Evolutionary conservation across 23 tunicate genomes (phyloP).

Genomic region (Pegea sp.): DNA sequence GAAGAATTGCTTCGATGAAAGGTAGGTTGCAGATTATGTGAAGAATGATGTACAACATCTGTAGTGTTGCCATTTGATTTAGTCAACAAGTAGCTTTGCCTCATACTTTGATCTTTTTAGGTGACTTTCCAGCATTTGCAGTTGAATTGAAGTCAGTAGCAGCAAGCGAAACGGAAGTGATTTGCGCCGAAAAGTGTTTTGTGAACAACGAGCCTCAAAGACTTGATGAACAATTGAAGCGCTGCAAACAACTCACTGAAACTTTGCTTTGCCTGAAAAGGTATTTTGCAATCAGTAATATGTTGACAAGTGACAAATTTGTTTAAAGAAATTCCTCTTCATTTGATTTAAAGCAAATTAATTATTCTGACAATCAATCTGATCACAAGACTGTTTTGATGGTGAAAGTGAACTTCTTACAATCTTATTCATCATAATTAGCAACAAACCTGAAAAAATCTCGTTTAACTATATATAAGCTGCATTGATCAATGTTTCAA

Average conservation of each 20-base stretch:
- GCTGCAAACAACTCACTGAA: slow-evolving; percentile 66
- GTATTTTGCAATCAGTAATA: too few species aligned
- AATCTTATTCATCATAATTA: too few species aligned
- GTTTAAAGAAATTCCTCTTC: too few species aligned
- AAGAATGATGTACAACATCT: too few species aligned
- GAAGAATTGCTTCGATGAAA: slow-evolving; percentile 55
- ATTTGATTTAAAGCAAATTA: too few species aligned
- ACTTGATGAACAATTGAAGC: slow-evolving; percentile 72
- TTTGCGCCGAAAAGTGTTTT: slow-evolving; percentile 50
- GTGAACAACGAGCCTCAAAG: slow-evolving; percentile 55
- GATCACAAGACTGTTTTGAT: too few species aligned
- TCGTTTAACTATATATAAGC: too few species aligned
- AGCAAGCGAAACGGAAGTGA: slow-evolving; percentile 61
- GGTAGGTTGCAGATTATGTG: slow-evolving; percentile 10
- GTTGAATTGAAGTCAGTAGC: slow-evolving; percentile 50
- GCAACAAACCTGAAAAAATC: too few species aligned
- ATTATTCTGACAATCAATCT: too few species aligned
- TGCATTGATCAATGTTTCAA: too few species aligned
- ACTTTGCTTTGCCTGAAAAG: slow-evolving; percentile 59
- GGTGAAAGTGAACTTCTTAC: too few species aligned
- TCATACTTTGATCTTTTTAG: slow-evolving; percentile 4
- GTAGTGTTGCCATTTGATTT: not conserved
- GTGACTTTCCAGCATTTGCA: slow-evolving; percentile 40
- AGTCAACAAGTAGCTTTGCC: not conserved
- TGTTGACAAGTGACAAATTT: too few species aligned